Percentiles rank a stretch among this genome's conserved stretches.
These are phyloP conservation scores for Thysanoteuthis rhombus DNA, from an alignment of 2,888 invertebrate species.

Conservation along the genomic window DNA sequence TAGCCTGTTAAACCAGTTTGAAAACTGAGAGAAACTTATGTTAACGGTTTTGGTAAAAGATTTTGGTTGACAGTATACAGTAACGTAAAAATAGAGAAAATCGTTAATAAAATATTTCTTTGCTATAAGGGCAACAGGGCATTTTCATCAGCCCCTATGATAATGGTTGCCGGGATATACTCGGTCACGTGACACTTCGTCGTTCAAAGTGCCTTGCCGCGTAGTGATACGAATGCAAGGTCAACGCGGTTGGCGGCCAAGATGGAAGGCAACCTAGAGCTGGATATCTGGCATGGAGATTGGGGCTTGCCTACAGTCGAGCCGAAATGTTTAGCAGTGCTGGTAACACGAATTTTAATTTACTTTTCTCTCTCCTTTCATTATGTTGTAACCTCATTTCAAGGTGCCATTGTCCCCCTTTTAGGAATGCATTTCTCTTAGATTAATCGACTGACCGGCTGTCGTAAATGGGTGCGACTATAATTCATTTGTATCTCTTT, in stretches of 20 bases:
- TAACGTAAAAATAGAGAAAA: not conserved
- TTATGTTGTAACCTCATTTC: not conserved
- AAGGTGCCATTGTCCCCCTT: not conserved
- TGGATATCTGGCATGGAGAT: conserved; percentile 86
- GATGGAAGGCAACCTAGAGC: conserved; percentile 57
- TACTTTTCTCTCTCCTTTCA: not conserved
- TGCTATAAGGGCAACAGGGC: not conserved
- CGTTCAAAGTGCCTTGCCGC: not conserved
- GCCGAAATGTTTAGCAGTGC: conserved; percentile 81
- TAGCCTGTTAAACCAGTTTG: too few relatives aligned
- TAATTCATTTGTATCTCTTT: not conserved
- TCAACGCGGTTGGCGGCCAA: conserved; percentile 34
- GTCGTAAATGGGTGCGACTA: not conserved
- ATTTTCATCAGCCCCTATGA: not conserved
- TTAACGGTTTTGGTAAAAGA: too few relatives aligned
- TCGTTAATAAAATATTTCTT: not conserved
- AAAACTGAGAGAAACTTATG: too few relatives aligned
- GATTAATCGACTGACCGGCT: not conserved
- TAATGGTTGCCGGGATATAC: not conserved
- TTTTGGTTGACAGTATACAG: too few relatives aligned
- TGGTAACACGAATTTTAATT: conserved; percentile 72
- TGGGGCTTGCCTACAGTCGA: conserved; percentile 89
- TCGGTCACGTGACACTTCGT: not conserved
- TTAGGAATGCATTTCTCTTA: not conserved
- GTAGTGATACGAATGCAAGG: not conserved